Evolutionary conservation across 2,113 vertebrate genomes (phyloP), one percentile per base, ranked within the genome.

Genomic region (Menura novaehollandiae): DNA sequence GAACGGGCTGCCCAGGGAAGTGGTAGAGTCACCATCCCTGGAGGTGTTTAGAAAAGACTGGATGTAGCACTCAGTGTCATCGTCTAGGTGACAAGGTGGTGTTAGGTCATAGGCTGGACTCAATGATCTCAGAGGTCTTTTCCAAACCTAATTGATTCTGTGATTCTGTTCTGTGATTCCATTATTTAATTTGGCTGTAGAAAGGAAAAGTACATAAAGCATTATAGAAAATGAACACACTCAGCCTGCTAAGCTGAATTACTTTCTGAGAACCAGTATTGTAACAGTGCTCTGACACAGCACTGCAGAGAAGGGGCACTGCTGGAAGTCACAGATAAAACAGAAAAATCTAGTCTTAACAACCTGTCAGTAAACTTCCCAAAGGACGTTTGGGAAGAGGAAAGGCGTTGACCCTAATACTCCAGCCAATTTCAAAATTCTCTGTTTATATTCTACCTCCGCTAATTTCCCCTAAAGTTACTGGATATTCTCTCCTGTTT

Each of bases 391-490:
- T 85, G 21, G 85, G 71, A 94, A 96, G 80, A 91, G 72, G 81
- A 97, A 95, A 91, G 74, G 89, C n/a, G 30, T 93, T 90, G 78
- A 76, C 75, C 14, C 12, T 30, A 59, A 30, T 66, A 87, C 56
- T 88, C 46, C 3, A 11, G 80, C 80, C 89, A 91, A 60, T 76
- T 92, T 88, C 47, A 77, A 77, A 86, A 86, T 37, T 85, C 56
- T 64, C 51, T 94, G 85, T 79, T 94, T 95, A 87, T 68, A 56
- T 74, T 94, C 80, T 73, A 68, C 41, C 83, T 89, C 26, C 76
- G 56, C 39, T 89, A 23, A 80, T 85, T 95, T 95, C 77, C 84
- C 59, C 39, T 89, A n/a, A 67, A 93, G 44, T 82, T 88, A 84
- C 62, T 81, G 74, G 64, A 85, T 86, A 78, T 28, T 88, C 37